Conservation (phyloP, 2,888 invertebrate species). For the Megalurothrips usitatus region DNA sequence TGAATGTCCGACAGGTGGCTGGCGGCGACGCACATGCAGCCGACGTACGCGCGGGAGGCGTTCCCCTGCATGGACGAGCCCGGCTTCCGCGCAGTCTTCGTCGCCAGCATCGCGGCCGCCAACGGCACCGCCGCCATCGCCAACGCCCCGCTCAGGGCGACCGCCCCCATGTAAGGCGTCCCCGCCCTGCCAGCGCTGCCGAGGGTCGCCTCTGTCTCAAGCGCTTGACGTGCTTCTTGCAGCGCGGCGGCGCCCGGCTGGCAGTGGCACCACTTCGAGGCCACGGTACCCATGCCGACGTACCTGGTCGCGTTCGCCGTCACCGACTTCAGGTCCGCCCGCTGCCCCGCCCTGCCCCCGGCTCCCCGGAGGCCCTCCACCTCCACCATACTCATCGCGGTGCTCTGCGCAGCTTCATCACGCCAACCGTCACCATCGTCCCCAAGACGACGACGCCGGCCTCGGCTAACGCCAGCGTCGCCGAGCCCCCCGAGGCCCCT, state of each 20-base stretch:
- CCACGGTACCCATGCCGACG: conserved; percentile 38
- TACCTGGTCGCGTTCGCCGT: conserved; percentile 82
- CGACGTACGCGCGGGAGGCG: background rate
- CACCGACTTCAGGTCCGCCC: conserved; percentile 60
- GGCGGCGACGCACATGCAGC: conserved; percentile 8
- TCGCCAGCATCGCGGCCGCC: background rate
- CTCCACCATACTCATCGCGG: background rate
- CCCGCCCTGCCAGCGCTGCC: background rate
- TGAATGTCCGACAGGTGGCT: background rate
- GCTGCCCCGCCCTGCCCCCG: background rate
- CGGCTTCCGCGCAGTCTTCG: background rate
- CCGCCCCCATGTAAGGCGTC: background rate
- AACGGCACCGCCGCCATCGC: background rate
- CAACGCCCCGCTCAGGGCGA: background rate
- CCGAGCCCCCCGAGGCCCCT: too few species aligned
- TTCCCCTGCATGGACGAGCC: conserved; percentile 23
- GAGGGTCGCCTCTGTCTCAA: background rate
- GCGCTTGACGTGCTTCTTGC: background rate
- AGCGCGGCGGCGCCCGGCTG: background rate
- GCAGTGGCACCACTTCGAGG: conserved; percentile 33
- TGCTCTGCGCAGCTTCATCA: background rate
- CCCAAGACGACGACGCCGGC: too few species aligned
- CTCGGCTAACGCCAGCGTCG: too few species aligned
- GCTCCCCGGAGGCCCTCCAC: too few species aligned
- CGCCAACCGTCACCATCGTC: background rate